Evolutionary conservation across 2,797 vertebrate genomes (phyloP), one percentile per base, ranked within the genome.

Genomic region (Dallia pectoralis): DNA sequence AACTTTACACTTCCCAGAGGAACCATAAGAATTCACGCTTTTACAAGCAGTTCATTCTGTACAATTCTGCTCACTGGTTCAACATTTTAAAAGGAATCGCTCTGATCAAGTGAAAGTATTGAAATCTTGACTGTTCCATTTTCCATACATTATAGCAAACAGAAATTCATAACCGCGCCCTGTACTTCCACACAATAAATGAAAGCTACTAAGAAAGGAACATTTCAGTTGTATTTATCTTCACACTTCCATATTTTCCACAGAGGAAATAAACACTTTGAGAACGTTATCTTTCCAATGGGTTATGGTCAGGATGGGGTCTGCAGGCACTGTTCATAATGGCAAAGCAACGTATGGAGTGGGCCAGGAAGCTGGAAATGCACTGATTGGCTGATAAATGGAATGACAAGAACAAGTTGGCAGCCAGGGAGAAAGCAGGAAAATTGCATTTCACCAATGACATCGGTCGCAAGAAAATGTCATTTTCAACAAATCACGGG

Each of bases 171-270:
- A 64, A 44, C 40, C 22, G 32, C 19, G 18, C 27, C 15, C 62
- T 59, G 19, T 29, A 32, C 12, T 16, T 18, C 8, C 15, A 33
- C 62, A 32, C 62, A 64, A 30, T 64, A 30, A 64, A 59, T 40
- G 72, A 80, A 76, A 76, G 69, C 71, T 30, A 5, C 32, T 15
- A 4, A 64, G 62, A 32, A 18, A 64, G 62, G 29, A 19, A 18
- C 6, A 30, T 16, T 27, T 14, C 5, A 25, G 22, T 59, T 59
- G 22, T 59, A 22, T 59, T 22, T 59, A 22, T 59, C 22, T 59
- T 25, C 53, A 59, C 22, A 59, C 53, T 25, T n/a, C n/a, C 53
- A 56, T 11, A 56, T 56, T 56, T 56, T 56, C 53, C 9, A n/a
- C 30, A 30, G 30, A 64, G 30, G 19, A 56, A 64, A 64, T 30